A percentile compares a stretch with the other conserved stretches of the same genome.
Evolutionary conservation across 2,113 vertebrate genomes (phyloP).

Genomic region (Chloropsis cyanopogon): DNA sequence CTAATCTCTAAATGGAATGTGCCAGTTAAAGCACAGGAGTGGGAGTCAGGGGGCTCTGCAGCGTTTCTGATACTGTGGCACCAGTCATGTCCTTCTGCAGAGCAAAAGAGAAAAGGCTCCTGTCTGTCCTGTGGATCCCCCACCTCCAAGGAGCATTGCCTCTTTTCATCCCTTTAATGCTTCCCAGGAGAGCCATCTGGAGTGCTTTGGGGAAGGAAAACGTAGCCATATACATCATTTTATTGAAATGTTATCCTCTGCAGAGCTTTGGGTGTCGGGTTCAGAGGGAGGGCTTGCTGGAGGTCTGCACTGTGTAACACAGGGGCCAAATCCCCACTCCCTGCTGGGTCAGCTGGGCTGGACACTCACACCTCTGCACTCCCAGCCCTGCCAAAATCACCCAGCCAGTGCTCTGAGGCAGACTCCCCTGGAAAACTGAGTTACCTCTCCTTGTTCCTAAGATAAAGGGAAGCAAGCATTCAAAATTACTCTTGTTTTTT

Average conservation of each 20-base stretch:
- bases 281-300: background rate
- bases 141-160: background rate
- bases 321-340: background rate
- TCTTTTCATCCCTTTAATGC: conserved; percentile 10
- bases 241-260: background rate
- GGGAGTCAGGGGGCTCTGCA: conserved; percentile 40
- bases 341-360: background rate
- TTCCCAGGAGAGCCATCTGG: background rate
- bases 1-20: conserved; percentile 53
- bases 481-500: background rate
- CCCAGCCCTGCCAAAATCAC: background rate
- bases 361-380: background rate
- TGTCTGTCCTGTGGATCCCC: background rate
- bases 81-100: background rate
- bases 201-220: background rate
- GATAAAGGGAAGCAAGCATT: background rate
- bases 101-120: background rate
- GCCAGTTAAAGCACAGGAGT: conserved; percentile 35
- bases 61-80: conserved; percentile 47
- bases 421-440: background rate
- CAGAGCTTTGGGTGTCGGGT: background rate
- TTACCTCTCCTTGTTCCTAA: background rate
- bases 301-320: conserved; percentile 2
- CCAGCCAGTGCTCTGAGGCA: background rate
- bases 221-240: background rate